Conservation (phyloP, 1,140 invertebrate genomes). For the Ptiloglossa arizonensis region DNA sequence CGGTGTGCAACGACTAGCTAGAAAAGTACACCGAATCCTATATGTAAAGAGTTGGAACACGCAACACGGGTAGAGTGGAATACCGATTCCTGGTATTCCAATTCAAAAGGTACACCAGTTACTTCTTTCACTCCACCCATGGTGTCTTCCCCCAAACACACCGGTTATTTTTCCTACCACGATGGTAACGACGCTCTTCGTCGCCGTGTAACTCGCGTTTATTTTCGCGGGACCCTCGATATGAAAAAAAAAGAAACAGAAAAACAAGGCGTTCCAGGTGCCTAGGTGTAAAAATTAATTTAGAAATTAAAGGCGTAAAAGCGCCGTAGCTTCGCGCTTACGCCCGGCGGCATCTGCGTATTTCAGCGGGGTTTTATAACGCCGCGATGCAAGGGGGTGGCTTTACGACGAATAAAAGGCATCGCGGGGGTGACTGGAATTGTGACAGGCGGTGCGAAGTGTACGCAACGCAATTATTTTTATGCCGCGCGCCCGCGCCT, state of each 20-base stretch:
- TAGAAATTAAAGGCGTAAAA: conserved; percentile 33
- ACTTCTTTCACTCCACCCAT: no score
- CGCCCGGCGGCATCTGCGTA: conserved; percentile 39
- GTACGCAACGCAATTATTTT: conserved; percentile 57
- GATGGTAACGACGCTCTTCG: no score
- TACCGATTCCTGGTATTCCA: no score
- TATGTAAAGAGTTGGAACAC: no score
- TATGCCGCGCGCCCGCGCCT: conserved; percentile 36
- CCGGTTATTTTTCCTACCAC: no score
- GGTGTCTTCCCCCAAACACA: no score
- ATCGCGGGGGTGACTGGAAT: conserved; percentile 49
- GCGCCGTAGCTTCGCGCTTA: neutral
- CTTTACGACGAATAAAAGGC: conserved; percentile 65
- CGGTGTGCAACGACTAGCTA: neutral
- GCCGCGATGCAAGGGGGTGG: conserved; percentile 50
- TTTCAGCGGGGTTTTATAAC: conserved; percentile 53
- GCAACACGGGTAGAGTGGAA: no score
- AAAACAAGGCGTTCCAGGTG: neutral
- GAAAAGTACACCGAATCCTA: no score
- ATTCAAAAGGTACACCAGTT: no score
- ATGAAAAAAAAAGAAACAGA: no score
- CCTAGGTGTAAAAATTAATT: conserved; percentile 38
- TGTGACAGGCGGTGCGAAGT: conserved; percentile 57
- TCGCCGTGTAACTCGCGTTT: no score
- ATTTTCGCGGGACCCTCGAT: no score